phyloP scores from a whole-genome alignment of 2,797 vertebrate genomes.

The Amphiprion clarkii region DNA sequence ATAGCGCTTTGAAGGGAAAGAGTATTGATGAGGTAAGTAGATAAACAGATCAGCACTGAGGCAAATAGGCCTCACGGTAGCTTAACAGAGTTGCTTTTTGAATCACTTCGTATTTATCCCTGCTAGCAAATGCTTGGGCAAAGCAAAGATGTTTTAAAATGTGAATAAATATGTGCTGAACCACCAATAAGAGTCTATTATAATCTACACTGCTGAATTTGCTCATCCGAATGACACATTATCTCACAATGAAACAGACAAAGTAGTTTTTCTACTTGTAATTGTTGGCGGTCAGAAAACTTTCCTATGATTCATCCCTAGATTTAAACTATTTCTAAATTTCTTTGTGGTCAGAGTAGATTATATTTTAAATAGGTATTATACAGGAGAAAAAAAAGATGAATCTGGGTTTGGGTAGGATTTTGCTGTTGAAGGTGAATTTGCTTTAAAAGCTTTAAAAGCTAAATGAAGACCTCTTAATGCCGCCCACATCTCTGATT shows the following conservation, averaged over 20 bases:
- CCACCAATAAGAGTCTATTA: neutral
- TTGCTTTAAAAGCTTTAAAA: neutral
- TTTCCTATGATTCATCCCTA: neutral
- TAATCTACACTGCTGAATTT: neutral
- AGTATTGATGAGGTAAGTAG: slow-evolving; percentile 54
- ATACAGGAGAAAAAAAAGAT: neutral
- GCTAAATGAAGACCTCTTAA: slow-evolving; percentile 9
- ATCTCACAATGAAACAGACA: neutral
- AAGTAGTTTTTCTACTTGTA: neutral
- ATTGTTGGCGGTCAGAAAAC: neutral
- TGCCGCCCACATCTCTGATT: neutral
- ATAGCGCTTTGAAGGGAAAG: slow-evolving; percentile 19
- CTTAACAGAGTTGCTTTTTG: slow-evolving; percentile 16
- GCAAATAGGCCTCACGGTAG: slow-evolving; percentile 30
- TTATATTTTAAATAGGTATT: neutral
- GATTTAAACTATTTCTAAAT: no score
- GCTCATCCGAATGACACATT: neutral
- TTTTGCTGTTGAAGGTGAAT: neutral
- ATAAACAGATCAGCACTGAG: slow-evolving; percentile 44
- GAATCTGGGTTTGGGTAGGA: neutral
- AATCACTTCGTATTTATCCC: slow-evolving; percentile 36
- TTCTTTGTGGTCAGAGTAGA: no score
- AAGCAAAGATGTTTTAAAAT: neutral
- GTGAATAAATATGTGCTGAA: neutral
- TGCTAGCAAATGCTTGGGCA: slow-evolving; percentile 13